Percentiles rank a stretch among this genome's conserved stretches.
phyloP scores from a whole-genome alignment of 2,888 invertebrate species.

The Pristionchus entomophagus region DNA sequence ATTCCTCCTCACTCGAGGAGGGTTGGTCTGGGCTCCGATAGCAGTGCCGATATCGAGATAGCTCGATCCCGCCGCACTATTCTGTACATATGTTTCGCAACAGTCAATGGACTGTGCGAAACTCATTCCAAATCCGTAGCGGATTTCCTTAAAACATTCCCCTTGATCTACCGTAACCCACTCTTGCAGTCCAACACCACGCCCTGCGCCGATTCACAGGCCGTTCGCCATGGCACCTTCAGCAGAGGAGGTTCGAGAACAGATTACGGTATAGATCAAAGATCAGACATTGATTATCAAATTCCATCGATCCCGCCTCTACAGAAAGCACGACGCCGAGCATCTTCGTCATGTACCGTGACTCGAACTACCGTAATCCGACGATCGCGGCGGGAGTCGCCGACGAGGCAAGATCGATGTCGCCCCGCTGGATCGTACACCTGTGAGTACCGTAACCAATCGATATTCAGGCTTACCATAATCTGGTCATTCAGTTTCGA shows the following conservation, averaged over 20 bases:
- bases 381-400: not conserved
- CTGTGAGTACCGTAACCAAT: no score
- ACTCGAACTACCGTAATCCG: not conserved
- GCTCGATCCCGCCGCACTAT: no score
- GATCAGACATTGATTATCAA: not conserved
- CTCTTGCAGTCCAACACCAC: not conserved
- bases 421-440: slow-evolving; percentile 26
- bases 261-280: slow-evolving; percentile 22
- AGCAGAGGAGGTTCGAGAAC: not conserved
- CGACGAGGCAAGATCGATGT: no score
- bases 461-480: no score
- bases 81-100: not conserved
- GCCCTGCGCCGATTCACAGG: not conserved
- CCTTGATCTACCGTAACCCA: not conserved
- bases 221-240: not conserved
- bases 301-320: not conserved
- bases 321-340: not conserved
- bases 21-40: no score
- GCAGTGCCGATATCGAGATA: no score
- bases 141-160: no score
- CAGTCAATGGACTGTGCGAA: not conserved
- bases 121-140: not conserved
- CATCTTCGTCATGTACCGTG: slow-evolving; percentile 13
- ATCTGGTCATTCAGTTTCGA: no score
- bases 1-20: no score